A percentile compares a stretch with the other conserved stretches of the same genome.
Evolutionary conservation across 1,140 invertebrate species (phyloP).

Genomic region (Neodiprion pinetum): DNA sequence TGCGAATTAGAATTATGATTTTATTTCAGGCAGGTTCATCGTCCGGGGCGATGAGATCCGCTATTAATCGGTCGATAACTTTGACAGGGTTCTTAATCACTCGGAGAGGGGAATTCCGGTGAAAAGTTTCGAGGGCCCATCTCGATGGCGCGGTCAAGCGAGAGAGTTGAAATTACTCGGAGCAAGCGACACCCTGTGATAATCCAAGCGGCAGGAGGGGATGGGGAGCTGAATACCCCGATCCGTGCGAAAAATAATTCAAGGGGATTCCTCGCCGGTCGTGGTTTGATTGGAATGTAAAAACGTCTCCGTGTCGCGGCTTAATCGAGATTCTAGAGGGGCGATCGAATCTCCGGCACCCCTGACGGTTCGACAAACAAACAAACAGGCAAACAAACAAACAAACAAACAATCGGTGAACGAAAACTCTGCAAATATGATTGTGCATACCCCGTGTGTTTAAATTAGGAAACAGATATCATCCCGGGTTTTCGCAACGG

Average conservation of each 20-base stretch:
- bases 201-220: neutral
- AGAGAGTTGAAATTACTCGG: neutral
- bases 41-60: neutral
- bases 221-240: neutral
- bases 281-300: neutral
- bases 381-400: neutral
- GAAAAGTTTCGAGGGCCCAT: neutral
- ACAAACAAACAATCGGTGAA: neutral
- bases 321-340: too few relatives aligned
- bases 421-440: neutral
- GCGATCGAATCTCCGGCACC: too few relatives aligned
- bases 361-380: neutral
- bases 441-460: neutral
- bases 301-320: neutral
- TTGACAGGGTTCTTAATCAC: neutral
- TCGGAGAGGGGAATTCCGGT: neutral
- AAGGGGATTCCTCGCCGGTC: neutral
- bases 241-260: constrained; percentile 2
- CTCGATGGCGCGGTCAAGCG: neutral
- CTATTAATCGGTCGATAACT: neutral
- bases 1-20: too few relatives aligned
- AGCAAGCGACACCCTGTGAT: neutral
- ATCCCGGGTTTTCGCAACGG: neutral
- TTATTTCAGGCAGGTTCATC: too few relatives aligned
- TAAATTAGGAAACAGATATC: neutral